These are phyloP conservation scores for Drosophila buzzatii DNA, from an alignment of 2,888 invertebrate species.

Conservation along the genomic window DNA sequence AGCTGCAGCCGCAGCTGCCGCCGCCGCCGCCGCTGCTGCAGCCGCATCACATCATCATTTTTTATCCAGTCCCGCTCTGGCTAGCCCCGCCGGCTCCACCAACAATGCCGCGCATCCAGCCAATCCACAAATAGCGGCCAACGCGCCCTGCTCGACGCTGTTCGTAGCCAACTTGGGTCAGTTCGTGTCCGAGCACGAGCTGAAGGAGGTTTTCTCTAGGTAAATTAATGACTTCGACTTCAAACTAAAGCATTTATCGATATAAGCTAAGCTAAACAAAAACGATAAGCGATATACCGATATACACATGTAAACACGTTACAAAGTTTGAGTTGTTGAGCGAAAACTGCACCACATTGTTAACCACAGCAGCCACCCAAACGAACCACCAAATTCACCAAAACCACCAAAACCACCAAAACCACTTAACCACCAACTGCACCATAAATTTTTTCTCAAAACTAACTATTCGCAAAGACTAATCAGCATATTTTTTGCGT, in stretches of 20 bases:
- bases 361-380: conserved; percentile 26
- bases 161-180: conserved; percentile 99
- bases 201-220: conserved; percentile 99
- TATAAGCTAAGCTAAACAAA: conserved; percentile 15
- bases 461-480: conserved; percentile 54
- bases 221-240: conserved; percentile 83
- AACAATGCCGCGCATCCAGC: conserved; percentile 85
- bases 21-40: conserved; percentile 68
- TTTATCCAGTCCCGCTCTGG: conserved; percentile 96
- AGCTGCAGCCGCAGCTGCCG: conserved; percentile 63
- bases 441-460: conserved; percentile 41
- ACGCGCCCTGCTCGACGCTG: conserved; percentile 97
- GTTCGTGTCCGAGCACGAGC: conserved; percentile 98
- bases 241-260: not conserved
- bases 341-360: conserved; percentile 46
- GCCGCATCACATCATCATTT: conserved; percentile 90
- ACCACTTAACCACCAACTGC: conserved; percentile 21
- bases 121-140: conserved; percentile 87
- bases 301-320: conserved; percentile 19
- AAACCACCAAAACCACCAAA: conserved; percentile 11
- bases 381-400: conserved; percentile 2
- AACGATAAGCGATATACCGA: conserved; percentile 17
- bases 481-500: conserved; percentile 69
- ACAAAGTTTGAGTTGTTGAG: conserved; percentile 47
- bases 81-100: conserved; percentile 91